A percentile compares a stretch with the other conserved stretches of the same genome.
phyloP scores from a whole-genome alignment of 2,797 vertebrate genomes.

The Tinamus major region DNA sequence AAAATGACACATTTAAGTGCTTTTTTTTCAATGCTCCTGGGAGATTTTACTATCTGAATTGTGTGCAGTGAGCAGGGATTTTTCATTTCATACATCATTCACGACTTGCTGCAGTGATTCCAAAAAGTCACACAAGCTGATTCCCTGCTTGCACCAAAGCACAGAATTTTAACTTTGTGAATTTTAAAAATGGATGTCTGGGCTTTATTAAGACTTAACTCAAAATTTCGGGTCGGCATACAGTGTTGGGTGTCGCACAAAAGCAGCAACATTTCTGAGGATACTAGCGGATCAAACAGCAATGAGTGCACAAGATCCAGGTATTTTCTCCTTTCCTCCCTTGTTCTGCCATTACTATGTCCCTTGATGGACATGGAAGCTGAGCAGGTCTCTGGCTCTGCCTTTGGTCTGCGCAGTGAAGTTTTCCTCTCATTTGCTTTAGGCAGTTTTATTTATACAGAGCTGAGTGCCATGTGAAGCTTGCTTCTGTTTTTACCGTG shows the following conservation, averaged over 20 bases:
- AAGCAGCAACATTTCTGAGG: not conserved
- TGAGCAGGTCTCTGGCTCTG: not conserved
- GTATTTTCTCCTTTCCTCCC: not conserved
- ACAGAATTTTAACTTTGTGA: conserved; percentile 10
- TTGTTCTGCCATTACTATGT: not conserved
- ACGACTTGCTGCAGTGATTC: conserved; percentile 62
- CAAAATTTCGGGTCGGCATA: not conserved
- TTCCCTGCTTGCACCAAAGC: not conserved
- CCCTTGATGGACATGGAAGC: not conserved
- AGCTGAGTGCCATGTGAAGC: not conserved
- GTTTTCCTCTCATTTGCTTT: not conserved
- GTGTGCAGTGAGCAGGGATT: conserved; percentile 63
- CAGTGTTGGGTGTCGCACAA: not conserved
- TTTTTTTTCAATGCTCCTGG: conserved; percentile 46
- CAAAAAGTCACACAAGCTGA: conserved; percentile 27
- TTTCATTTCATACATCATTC: conserved; percentile 73
- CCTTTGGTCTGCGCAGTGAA: not conserved
- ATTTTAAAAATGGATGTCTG: not conserved
- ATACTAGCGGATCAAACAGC: not conserved
- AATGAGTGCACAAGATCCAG: not conserved
- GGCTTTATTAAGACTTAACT: not conserved
- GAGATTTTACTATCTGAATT: conserved; percentile 65
- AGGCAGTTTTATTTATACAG: not conserved
- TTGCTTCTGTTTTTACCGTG: not conserved
- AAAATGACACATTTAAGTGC: conserved; percentile 61